Percentiles rank a stretch among this genome's conserved stretches.
These are phyloP conservation scores for Xestobium rufovillosum DNA, from an alignment of 2,888 invertebrate genomes.

Conservation along the genomic window DNA sequence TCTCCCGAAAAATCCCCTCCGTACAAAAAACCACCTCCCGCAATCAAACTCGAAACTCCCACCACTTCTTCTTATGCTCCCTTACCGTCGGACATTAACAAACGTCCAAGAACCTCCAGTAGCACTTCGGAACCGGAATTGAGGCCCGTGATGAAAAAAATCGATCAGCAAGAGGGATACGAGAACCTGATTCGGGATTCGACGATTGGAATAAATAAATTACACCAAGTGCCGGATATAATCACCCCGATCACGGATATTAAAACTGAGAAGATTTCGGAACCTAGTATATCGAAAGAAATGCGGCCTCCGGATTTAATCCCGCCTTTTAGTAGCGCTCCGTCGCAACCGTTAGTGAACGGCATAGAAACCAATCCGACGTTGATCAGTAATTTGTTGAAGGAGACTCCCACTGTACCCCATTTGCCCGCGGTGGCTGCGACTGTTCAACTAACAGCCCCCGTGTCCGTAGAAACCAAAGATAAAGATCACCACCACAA, in stretches of 20 bases:
- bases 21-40: conserved; percentile 26
- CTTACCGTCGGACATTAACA: conserved; percentile 29
- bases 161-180: conserved; percentile 56
- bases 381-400: conserved; percentile 60
- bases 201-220: conserved; percentile 37
- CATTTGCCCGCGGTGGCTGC: conserved; percentile 34
- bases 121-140: conserved; percentile 53
- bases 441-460: conserved; percentile 21
- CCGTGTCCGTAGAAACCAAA: conserved; percentile 29
- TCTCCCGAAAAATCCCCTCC: conserved; percentile 57
- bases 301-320: conserved; percentile 43
- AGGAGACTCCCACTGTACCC: conserved; percentile 45
- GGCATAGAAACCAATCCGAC: conserved; percentile 67
- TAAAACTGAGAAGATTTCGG: conserved; percentile 20
- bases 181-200: conserved; percentile 53
- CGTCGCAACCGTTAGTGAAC: conserved; percentile 48
- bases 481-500: conserved; percentile 36
- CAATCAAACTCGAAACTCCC: conserved; percentile 36
- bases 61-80: conserved; percentile 31
- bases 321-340: conserved; percentile 36
- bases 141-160: conserved; percentile 54
- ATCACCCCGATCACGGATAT: conserved; percentile 31
- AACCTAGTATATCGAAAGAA: conserved; percentile 35
- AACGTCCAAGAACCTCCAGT: conserved; percentile 41
- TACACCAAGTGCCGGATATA: conserved; percentile 33